These are phyloP conservation scores for Arizona elegans DNA, from an alignment of 2,113 vertebrate species.

Conservation along the genomic window DNA sequence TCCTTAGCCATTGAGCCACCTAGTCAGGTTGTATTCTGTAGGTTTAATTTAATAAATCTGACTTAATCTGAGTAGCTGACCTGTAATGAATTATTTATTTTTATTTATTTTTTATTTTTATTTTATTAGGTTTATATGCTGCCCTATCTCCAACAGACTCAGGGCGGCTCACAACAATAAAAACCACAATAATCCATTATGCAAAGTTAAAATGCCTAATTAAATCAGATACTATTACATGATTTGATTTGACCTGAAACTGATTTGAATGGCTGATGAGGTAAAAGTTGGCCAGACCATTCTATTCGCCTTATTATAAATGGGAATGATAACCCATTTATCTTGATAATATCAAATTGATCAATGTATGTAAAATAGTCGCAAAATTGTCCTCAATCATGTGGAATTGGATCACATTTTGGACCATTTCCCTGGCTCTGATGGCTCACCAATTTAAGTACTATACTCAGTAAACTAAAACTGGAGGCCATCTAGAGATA, in stretches of 20 bases:
- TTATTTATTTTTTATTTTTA: no score
- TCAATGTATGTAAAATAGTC: not conserved
- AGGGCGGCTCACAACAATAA: no score
- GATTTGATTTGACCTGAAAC: not conserved
- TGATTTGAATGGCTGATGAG: not conserved
- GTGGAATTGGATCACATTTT: not conserved
- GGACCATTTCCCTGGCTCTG: not conserved
- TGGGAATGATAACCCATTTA: not conserved
- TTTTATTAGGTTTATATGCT: no score
- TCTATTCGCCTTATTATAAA: not conserved
- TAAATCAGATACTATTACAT: no score
- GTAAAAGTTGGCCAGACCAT: not conserved
- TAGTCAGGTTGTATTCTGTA: no score
- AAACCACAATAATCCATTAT: no score
- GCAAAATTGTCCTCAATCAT: not conserved
- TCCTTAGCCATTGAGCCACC: no score
- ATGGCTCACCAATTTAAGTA: not conserved
- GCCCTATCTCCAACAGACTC: no score
- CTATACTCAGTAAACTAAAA: not conserved
- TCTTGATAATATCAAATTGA: not conserved
- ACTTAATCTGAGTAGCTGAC: not conserved
- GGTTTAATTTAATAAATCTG: not conserved
- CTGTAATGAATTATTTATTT: not conserved
- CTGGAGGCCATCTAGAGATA: not conserved
- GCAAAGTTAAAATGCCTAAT: no score